Conservation (phyloP, 2,888 invertebrate genomes). For the Agriopis leucophaearia region DNA sequence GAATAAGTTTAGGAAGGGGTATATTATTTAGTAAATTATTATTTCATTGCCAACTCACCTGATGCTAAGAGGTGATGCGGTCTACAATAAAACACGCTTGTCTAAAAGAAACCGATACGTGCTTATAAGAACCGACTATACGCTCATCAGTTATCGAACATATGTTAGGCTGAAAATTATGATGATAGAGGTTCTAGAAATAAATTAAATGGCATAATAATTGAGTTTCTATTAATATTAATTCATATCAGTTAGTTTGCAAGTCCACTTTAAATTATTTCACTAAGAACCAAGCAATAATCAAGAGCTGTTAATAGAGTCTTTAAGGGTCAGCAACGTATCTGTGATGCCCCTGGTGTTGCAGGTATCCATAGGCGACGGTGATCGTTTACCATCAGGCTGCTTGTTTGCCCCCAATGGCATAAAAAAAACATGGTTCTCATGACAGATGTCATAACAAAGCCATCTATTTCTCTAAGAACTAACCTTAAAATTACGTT, state of each 20-base stretch:
- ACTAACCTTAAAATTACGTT: conserved; percentile 2
- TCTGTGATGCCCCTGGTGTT: no score
- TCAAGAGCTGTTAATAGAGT: no score
- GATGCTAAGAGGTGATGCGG: no score
- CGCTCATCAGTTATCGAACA: background rate
- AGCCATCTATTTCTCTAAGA: background rate
- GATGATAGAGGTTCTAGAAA: background rate
- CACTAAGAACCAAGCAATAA: background rate
- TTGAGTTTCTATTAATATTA: background rate
- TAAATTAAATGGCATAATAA: background rate
- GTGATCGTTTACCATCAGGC: no score
- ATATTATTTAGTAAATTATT: no score
- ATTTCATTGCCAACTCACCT: no score
- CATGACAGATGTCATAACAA: background rate
- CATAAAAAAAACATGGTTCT: background rate
- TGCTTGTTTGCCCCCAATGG: no score
- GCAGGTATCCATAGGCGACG: no score
- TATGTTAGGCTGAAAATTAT: background rate
- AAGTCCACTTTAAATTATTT: background rate
- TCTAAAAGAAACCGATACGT: background rate
- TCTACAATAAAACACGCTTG: background rate
- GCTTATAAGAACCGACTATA: no score
- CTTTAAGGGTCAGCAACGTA: no score
- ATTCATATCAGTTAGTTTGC: no score
- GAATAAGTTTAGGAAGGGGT: no score